Base-by-base conservation (phyloP, 2,113 vertebrate species). In the Pseudorasbora parva region DNA sequence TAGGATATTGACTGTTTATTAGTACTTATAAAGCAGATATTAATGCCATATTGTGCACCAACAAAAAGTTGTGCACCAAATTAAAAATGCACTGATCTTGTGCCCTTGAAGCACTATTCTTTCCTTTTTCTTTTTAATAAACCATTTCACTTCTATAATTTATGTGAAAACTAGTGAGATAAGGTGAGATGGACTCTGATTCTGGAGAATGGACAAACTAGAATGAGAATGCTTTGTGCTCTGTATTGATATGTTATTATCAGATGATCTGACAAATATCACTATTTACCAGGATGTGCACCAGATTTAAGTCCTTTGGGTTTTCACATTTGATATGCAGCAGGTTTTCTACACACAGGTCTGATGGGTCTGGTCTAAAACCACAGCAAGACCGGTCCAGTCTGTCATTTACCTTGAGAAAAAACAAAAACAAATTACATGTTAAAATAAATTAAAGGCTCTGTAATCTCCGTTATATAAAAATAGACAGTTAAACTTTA, bases 351-450 rank as follows among this genome's bases (percentile, higher is more conserved):
- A 97, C 86, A 0, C 97, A 99, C 19, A 96, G 87, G 14, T 98
- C 97, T 0, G 93, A 86, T 17, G 94, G 93, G 27, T 96, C 95
- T 0, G 97, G 97, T 30, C 92, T 92, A 74, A 99, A 98, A 60
- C 97, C 97, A 57, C 97, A 99, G 92, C 97, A 99, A 88, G 95
- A 95, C 66, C 97, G 94, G 89, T 99, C 97, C 85, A 99, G 92
- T 27, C 97, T 96, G 90, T 99, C 97, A 0, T 96, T 96, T 4
- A 98, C 95, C 97, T 99, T 87, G 0, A 77, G 14, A 21, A 85
- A n/a, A 17, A 30, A 25, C 49, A 27, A 23, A 9, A 49, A 74
- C 30, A 17, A 30, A 51, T 5, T 8, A 66, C 7, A 25, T 17
- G 4, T 37, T 41, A 54, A 54, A 54, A 21, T 2, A 54, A 54